Evolutionary conservation across 2,797 vertebrate genomes (phyloP), one percentile per base, ranked within the genome.

Genomic region (Aulostomus chinensis): DNA sequence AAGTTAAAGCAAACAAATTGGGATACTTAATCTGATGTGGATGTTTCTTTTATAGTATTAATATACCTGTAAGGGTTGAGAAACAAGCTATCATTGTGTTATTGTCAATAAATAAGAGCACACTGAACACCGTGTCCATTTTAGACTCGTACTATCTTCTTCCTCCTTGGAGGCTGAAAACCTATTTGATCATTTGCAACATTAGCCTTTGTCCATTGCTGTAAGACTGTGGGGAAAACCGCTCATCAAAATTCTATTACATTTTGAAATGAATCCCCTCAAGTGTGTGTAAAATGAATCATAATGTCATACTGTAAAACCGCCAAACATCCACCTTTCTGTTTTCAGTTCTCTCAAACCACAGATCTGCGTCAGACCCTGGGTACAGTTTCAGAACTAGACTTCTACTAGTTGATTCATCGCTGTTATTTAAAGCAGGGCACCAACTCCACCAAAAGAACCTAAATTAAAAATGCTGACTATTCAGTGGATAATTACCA

Each of bases 191-290:
- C 14, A 13, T 5, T 36, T 36, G 36, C 35, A 37, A 40, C 25
- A 37, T 68, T 28, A 50, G 12, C 21, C 30, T 40, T 4, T 30
- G 30, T 64, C 47, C 36, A 56, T 24, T 57, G 40, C 16, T 39
- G 0, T 1, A 42, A 20, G 21, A 61, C 48, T 42, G n/a, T 9
- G 17, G 17, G 5, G 39, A 48, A 72, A 56, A 54, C 48, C 35
- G 52, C 41, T 75, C 49, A 81, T 80, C 58, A 70, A 75, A 81
- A 80, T 7, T 24, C 40, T 14, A 69, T 66, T 72, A 59, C 21
- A 58, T 55, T 56, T 72, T 54, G 41, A 70, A 86, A 58, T 40
- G 0, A 35, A 78, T 69, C 35, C 29, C 20, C 7, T 56, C 24
- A 42, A 9, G 32, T 62, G 49, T 69, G 43, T 53, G 51, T 66